phyloP scores from a whole-genome alignment of 1,140 invertebrate species.

The Cecropterus lyciades region DNA sequence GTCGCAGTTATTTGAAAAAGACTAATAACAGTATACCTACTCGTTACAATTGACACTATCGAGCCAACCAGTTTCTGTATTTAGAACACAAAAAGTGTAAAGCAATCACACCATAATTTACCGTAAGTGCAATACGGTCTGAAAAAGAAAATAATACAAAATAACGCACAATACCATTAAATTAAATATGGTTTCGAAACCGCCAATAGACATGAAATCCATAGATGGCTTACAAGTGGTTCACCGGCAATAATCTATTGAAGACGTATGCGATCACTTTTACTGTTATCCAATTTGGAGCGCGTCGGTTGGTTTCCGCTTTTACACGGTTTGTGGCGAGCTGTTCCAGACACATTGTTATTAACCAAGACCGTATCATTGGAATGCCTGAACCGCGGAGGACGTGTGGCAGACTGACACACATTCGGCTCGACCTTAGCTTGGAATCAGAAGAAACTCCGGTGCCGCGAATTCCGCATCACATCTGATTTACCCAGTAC shows the following conservation, averaged over 20 bases:
- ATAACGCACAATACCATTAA: slow-evolving; percentile 50
- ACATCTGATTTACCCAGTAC: slow-evolving; percentile 49
- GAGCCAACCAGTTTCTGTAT: not conserved
- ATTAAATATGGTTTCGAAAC: slow-evolving; percentile 63
- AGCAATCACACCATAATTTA: slow-evolving; percentile 4
- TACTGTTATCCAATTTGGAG: slow-evolving; percentile 82
- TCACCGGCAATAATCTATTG: slow-evolving; percentile 67
- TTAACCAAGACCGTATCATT: slow-evolving; percentile 70
- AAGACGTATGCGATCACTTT: slow-evolving; percentile 80
- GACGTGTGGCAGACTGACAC: slow-evolving; percentile 72
- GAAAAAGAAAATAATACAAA: too few species aligned
- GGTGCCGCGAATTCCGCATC: slow-evolving; percentile 30
- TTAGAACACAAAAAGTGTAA: slow-evolving; percentile 5
- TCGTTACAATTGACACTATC: slow-evolving; percentile 1
- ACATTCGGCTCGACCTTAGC: slow-evolving; percentile 58
- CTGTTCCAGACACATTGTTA: slow-evolving; percentile 70
- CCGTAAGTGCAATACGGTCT: slow-evolving; percentile 35
- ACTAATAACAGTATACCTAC: not conserved
- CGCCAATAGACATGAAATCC: slow-evolving; percentile 69
- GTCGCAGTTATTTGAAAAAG: not conserved
- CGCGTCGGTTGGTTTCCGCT: slow-evolving; percentile 76
- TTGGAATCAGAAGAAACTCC: slow-evolving; percentile 8
- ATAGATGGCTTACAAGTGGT: slow-evolving; percentile 53
- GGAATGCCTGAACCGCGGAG: slow-evolving; percentile 59
- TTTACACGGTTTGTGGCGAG: slow-evolving; percentile 77